Evolutionary conservation across 2,888 invertebrate genomes (phyloP).

Genomic region (Lochmaea crataegi): DNA sequence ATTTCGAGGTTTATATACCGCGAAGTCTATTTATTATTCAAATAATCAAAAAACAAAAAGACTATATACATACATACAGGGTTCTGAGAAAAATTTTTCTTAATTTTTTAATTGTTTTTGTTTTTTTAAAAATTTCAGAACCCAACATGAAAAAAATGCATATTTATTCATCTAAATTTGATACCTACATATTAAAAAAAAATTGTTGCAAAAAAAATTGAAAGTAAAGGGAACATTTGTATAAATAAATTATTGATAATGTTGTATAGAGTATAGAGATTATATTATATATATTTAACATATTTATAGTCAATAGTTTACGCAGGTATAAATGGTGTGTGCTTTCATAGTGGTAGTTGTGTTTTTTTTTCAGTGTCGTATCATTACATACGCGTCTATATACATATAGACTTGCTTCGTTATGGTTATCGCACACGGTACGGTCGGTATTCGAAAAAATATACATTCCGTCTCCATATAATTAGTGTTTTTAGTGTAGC

Average conservation of each 20-base stretch:
- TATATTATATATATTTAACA: constrained; percentile 58
- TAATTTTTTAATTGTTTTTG: constrained; percentile 31
- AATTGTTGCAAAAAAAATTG: constrained; percentile 60
- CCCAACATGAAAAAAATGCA: constrained; percentile 38
- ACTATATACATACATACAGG: constrained; percentile 29
- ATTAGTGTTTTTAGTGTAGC: neutral
- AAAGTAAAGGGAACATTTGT: constrained; percentile 63
- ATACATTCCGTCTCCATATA: neutral
- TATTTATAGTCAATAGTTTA: constrained; percentile 63
- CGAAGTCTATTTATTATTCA: constrained; percentile 41
- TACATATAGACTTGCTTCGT: constrained; percentile 19
- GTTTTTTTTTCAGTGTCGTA: constrained; percentile 59
- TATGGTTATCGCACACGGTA: constrained; percentile 15
- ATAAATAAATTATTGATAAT: constrained; percentile 62
- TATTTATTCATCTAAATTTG: constrained; percentile 56
- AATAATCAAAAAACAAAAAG: constrained; percentile 43
- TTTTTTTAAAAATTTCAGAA: constrained; percentile 20
- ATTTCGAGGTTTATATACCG: constrained; percentile 25
- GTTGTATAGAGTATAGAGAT: constrained; percentile 64
- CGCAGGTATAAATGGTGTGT: constrained; percentile 66
- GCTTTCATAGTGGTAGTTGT: constrained; percentile 61
- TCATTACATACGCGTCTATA: constrained; percentile 41
- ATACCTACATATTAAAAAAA: constrained; percentile 61
- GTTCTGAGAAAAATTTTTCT: constrained; percentile 21
- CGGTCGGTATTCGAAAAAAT: neutral